Conservation (phyloP, 2,113 vertebrate species). For the Dromiciops gliroides region DNA sequence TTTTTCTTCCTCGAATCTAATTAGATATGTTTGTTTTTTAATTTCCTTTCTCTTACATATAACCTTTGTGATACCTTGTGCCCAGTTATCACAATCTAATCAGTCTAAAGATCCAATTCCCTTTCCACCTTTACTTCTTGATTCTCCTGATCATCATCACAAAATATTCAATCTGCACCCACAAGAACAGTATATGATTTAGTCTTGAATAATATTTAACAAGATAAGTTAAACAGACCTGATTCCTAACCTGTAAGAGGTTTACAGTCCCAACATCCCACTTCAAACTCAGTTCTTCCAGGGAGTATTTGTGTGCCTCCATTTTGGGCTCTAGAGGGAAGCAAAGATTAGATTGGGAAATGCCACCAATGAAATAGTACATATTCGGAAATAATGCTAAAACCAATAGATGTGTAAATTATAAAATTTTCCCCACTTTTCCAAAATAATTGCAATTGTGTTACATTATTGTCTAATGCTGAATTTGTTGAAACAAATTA, state of each 20-base stretch:
- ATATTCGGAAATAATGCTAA: neutral
- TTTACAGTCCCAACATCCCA: neutral
- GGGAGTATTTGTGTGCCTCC: neutral
- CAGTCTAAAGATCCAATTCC: neutral
- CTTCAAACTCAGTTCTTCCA: constrained; percentile 20
- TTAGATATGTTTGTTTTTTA: neutral
- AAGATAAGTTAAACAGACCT: constrained; percentile 4
- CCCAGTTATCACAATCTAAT: neutral
- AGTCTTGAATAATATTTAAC: neutral
- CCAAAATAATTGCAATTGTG: neutral
- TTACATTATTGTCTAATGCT: neutral
- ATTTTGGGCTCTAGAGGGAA: constrained; percentile 3
- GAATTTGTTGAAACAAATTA: neutral
- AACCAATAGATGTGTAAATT: constrained; percentile 1
- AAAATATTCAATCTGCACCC: neutral
- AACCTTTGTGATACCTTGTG: neutral
- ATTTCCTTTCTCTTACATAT: neutral
- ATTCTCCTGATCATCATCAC: constrained; percentile 20
- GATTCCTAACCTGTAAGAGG: neutral
- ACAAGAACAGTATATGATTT: constrained; percentile 3
- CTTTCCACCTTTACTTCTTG: constrained; percentile 12
- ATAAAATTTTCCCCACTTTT: neutral
- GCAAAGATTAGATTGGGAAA: constrained; percentile 31
- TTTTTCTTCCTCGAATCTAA: constrained; percentile 11
- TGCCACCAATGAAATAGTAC: neutral